Evolutionary conservation across 2,888 invertebrate species (phyloP), one percentile per base, ranked within the genome.

Genomic region (Tridacna crocea): DNA sequence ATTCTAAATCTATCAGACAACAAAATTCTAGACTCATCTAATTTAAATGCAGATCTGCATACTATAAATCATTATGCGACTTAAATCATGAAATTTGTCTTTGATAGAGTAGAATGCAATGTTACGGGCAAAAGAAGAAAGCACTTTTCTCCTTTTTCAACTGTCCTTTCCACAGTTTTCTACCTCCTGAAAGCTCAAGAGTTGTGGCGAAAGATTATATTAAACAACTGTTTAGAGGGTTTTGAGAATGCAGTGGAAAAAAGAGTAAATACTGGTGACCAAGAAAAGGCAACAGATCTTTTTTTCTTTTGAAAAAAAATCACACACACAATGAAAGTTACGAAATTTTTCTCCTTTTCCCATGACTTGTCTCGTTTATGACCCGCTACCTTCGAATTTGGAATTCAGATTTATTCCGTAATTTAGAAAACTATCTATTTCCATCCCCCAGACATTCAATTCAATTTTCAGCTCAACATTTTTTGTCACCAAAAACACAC

Each of bases 371-470:
- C 46, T 46, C 11, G 8, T 36, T 46, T 66, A 66, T 66, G 46
- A 36, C 46, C 66, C 12, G 36, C 66, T 36, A 66, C 70, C 47
- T 26, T 51, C 66, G 51, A 70, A 51, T 15, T 22, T 70, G 70
- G 70, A 70, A 70, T 70, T 70, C 70, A 70, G 70, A 70, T 70
- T 70, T 70, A 70, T 70, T 51, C 70, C 3, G 70, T 70, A 70
- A 70, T 70, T 70, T 70, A 51, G 70, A 70, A 70, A 70, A 70
- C 70, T 70, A 70, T 70, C 70, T 70, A 70, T 70, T 47, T 22
- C 46, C 51, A 70, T 70, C 47, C 70, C 70, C 70, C 22, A 51
- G 70, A 70, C 70, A 70, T 70, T 70, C 26, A n/a, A 51, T 70
- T 70, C 70, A 70, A 70, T 70, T 70, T 70, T 70, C 70, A 17